These are phyloP conservation scores for Pyrgus malvae DNA, from an alignment of 2,888 invertebrate species.

Conservation along the genomic window DNA sequence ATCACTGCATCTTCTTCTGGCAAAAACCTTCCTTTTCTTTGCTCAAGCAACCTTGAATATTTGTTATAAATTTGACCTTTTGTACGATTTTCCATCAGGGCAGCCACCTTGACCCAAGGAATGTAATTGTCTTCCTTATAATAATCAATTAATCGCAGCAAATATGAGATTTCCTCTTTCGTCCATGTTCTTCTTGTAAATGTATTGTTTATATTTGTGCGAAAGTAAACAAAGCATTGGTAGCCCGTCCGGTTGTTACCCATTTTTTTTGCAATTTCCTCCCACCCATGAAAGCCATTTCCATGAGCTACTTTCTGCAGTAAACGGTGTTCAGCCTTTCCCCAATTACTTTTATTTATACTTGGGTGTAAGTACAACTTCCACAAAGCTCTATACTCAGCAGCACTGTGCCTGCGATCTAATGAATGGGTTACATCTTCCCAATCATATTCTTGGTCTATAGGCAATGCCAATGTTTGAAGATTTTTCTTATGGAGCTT, in stretches of 20 bases:
- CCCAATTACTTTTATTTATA: constrained; percentile 78
- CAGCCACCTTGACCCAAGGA: constrained; percentile 87
- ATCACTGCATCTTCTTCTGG: constrained; percentile 85
- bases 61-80: constrained; percentile 85
- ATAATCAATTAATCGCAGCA: constrained; percentile 83
- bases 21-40: constrained; percentile 84
- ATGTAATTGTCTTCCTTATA: constrained; percentile 85
- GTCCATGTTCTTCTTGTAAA: constrained; percentile 81
- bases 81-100: constrained; percentile 83
- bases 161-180: constrained; percentile 84
- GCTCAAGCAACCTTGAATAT: constrained; percentile 60
- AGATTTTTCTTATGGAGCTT: constrained; percentile 45
- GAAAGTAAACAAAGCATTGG: constrained; percentile 86
- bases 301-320: constrained; percentile 50
- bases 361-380: constrained; percentile 85
- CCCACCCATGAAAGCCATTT: constrained; percentile 84
- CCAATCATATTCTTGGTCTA: constrained; percentile 82
- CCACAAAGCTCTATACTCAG: constrained; percentile 88
- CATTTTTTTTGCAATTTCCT: constrained; percentile 80
- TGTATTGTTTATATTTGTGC: constrained; percentile 68
- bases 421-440: constrained; percentile 69
- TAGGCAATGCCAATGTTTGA: constrained; percentile 53
- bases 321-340: constrained; percentile 48
- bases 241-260: constrained; percentile 84
- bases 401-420: constrained; percentile 80